phyloP scores from a whole-genome alignment of 2,113 vertebrate genomes.

The Anolis sagrei region DNA sequence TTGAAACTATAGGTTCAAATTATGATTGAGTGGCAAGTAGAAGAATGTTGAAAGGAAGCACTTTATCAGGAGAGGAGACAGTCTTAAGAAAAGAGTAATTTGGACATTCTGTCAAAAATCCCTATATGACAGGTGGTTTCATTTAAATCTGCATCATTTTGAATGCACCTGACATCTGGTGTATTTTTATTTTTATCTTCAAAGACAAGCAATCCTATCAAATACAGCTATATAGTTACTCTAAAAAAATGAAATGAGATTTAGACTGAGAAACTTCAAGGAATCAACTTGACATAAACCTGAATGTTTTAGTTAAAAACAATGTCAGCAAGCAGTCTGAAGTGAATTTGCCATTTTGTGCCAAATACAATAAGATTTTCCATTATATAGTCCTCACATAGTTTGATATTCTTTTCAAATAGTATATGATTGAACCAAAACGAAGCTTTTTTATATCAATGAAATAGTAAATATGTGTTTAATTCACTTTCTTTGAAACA shows the following conservation, averaged over 20 bases:
- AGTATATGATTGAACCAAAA: neutral
- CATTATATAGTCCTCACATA: neutral
- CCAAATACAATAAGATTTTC: neutral
- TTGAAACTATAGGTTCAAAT: neutral
- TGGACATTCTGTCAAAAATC: conserved; percentile 2
- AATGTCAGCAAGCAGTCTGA: conserved; percentile 12
- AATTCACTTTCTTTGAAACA: neutral
- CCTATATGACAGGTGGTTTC: conserved; percentile 55
- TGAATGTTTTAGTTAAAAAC: neutral
- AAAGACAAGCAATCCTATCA: conserved; percentile 18
- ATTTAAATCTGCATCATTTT: conserved; percentile 56
- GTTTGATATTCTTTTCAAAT: neutral
- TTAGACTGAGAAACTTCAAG: conserved; percentile 13
- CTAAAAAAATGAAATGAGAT: neutral
- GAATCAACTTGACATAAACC: neutral
- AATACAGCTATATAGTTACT: neutral
- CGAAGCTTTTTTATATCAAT: neutral
- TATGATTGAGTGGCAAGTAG: conserved; percentile 5
- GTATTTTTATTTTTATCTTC: conserved; percentile 48
- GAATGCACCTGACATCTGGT: conserved; percentile 68
- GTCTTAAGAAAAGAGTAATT: conserved; percentile 2
- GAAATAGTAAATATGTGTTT: neutral
- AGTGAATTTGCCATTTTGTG: neutral
- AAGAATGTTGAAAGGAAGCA: neutral
- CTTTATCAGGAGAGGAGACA: neutral